These are phyloP conservation scores for Drosophila imparisetae DNA, from an alignment of 2,888 invertebrate species.

Conservation along the genomic window DNA sequence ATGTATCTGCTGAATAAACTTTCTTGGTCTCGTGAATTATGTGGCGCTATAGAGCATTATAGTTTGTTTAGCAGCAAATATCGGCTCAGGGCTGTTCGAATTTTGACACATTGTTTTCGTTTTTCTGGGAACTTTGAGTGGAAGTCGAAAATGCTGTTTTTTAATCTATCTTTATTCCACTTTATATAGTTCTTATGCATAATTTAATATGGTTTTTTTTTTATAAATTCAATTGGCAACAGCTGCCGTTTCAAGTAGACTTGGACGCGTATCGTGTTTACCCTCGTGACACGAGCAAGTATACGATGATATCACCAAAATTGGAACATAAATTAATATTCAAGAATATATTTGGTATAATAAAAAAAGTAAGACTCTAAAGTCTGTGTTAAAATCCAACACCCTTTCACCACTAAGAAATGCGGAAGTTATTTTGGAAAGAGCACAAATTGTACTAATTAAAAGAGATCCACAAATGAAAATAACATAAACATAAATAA, in stretches of 20 bases:
- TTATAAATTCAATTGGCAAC: slow-evolving; percentile 15
- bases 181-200: slow-evolving; percentile 36
- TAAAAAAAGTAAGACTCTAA: background rate
- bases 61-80: slow-evolving; percentile 28
- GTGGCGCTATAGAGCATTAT: slow-evolving; percentile 21
- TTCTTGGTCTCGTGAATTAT: slow-evolving; percentile 36
- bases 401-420: background rate
- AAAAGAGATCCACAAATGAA: background rate
- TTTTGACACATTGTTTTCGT: slow-evolving; percentile 58
- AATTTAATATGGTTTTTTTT: slow-evolving; percentile 40
- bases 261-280: background rate
- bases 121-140: slow-evolving; percentile 30
- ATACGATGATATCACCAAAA: background rate
- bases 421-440: background rate
- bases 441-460: background rate
- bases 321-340: background rate
- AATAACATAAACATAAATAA: background rate
- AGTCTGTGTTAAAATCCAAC: background rate
- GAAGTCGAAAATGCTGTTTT: slow-evolving; percentile 29
- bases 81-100: slow-evolving; percentile 18
- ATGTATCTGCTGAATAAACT: slow-evolving; percentile 57
- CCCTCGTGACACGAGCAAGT: background rate
- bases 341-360: too few relatives aligned
- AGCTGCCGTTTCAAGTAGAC: slow-evolving; percentile 29
- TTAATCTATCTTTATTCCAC: slow-evolving; percentile 41